A percentile compares a stretch with the other conserved stretches of the same genome.
Evolutionary conservation across 2,797 vertebrate species (phyloP).

Genomic region (Furcifer pardalis): DNA sequence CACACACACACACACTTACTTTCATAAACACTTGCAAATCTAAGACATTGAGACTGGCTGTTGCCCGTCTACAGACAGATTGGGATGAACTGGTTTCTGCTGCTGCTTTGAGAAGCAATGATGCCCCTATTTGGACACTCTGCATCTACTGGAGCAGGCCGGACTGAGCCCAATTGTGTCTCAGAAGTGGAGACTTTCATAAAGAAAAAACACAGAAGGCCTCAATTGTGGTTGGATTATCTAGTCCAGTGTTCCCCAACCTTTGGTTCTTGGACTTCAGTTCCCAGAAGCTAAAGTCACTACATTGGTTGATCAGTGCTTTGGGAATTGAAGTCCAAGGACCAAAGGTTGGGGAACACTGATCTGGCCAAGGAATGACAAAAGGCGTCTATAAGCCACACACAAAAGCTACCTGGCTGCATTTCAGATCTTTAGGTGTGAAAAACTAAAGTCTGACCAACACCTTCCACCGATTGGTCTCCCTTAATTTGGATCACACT

Average conservation of each 20-base stretch:
- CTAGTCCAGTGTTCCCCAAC: neutral
- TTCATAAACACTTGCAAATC: constrained; percentile 32
- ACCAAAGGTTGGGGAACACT: no score
- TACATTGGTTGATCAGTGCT: no score
- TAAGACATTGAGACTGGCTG: neutral
- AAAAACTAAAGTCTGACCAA: constrained; percentile 8
- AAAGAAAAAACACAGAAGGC: neutral
- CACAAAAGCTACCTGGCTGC: neutral
- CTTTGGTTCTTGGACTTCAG: no score
- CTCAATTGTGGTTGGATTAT: no score
- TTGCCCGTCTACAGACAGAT: neutral
- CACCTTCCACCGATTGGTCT: neutral
- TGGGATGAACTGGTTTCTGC: no score
- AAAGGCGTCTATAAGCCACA: no score
- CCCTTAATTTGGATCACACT: neutral
- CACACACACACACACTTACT: neutral
- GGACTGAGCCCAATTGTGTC: neutral
- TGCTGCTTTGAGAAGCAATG: neutral
- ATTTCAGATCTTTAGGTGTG: constrained; percentile 2
- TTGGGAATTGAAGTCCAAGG: no score
- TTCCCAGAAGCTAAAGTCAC: no score
- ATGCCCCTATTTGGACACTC: neutral
- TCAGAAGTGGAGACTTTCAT: neutral
- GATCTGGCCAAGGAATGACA: no score
- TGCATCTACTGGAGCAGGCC: constrained; percentile 25